phyloP scores from a whole-genome alignment of 2,888 invertebrate species.

The Odontomyia ornata region DNA sequence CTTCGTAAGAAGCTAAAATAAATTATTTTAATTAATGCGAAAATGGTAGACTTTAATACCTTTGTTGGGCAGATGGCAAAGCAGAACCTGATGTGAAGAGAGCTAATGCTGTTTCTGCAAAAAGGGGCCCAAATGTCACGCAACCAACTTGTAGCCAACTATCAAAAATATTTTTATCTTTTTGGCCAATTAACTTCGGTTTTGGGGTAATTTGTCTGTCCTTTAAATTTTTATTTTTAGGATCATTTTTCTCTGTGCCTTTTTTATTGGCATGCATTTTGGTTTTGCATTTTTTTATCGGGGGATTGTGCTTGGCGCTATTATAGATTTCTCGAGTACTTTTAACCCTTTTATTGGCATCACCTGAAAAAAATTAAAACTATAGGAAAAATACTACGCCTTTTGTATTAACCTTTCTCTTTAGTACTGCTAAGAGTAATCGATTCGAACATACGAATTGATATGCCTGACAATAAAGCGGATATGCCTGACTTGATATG shows the following conservation, averaged over 20 bases:
- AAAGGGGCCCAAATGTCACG: slow-evolving; percentile 86
- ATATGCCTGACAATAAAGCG: slow-evolving; percentile 80
- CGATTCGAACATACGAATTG: slow-evolving; percentile 62
- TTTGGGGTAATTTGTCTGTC: not conserved
- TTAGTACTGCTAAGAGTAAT: too few species aligned
- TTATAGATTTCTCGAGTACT: too few species aligned
- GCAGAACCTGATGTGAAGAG: slow-evolving; percentile 80
- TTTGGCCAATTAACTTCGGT: not conserved
- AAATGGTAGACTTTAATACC: too few species aligned
- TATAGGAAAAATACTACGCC: too few species aligned
- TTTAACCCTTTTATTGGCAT: too few species aligned
- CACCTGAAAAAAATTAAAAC: too few species aligned
- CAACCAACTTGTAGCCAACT: slow-evolving; percentile 94
- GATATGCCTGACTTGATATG: slow-evolving; percentile 91
- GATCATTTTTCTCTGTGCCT: slow-evolving; percentile 61
- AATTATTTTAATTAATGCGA: too few species aligned
- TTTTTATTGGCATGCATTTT: too few species aligned
- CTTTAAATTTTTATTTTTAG: slow-evolving; percentile 48
- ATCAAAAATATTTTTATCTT: slow-evolving; percentile 62
- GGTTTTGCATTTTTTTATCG: too few species aligned
- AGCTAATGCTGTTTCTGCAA: slow-evolving; percentile 89
- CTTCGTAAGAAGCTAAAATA: slow-evolving; percentile 71
- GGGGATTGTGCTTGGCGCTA: too few species aligned
- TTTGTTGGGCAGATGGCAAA: slow-evolving; percentile 81
- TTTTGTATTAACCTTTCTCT: too few species aligned